Conservation (phyloP, 2,113 vertebrate genomes). For the Chaetodon trifascialis region DNA sequence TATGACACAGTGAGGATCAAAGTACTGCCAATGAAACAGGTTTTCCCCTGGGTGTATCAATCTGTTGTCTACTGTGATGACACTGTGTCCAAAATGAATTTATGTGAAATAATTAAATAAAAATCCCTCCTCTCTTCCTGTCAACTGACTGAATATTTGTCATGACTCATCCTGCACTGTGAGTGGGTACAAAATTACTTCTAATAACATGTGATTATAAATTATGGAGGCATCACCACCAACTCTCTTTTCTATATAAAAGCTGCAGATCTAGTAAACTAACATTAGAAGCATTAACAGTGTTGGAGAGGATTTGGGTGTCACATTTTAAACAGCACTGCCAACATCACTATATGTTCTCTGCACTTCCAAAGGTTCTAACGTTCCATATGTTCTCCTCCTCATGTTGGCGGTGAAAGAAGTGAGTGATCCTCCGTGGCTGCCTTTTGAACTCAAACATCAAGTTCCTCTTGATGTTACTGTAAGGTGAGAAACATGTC, state of each 20-base stretch:
- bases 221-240: not conserved
- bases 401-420: not conserved
- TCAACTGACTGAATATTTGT: not conserved
- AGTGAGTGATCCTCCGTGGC: constrained; percentile 4
- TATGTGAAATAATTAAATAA: not conserved
- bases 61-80: constrained; percentile 1
- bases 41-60: not conserved
- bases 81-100: not conserved
- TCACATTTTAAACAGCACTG: constrained; percentile 1
- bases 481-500: constrained; percentile 19
- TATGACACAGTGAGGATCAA: constrained; percentile 2
- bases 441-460: constrained; percentile 10
- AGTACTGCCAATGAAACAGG: not conserved
- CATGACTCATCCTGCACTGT: not conserved
- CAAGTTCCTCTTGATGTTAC: constrained; percentile 1
- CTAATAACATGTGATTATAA: not conserved
- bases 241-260: not conserved
- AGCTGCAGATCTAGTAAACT: not conserved
- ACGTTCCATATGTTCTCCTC: not conserved
- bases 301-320: not conserved
- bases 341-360: not conserved
- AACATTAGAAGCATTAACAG: not conserved
- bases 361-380: not conserved
- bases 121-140: not conserved
- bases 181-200: not conserved